These are phyloP conservation scores for Peromyscus attwateri DNA, from an alignment of 2,797 vertebrate species.

Conservation along the genomic window DNA sequence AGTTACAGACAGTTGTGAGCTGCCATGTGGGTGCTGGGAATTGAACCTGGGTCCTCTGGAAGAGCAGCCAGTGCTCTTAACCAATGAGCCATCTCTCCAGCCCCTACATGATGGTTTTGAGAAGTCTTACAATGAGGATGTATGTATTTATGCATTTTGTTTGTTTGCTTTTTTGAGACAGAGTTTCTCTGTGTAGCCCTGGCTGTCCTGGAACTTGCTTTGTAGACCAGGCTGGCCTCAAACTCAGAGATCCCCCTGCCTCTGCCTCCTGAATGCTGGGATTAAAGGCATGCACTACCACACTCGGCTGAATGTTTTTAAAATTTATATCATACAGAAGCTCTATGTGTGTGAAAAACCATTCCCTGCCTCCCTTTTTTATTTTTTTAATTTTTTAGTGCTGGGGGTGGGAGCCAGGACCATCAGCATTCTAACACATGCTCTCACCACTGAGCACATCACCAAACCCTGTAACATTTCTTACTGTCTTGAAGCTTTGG, in stretches of 20 bases:
- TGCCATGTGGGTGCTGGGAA: no score
- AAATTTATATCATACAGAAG: slow-evolving; percentile 16
- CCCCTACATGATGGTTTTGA: background rate
- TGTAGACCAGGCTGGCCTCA: background rate
- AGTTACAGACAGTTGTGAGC: no score
- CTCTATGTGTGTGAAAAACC: background rate
- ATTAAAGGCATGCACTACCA: background rate
- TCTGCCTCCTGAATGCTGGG: background rate
- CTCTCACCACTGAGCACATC: background rate
- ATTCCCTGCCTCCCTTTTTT: background rate
- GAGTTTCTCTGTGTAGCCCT: background rate
- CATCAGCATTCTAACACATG: no score
- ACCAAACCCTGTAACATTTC: background rate
- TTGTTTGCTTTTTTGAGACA: background rate
- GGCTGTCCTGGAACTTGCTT: background rate
- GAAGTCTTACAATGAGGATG: background rate
- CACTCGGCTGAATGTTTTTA: background rate
- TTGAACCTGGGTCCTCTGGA: no score
- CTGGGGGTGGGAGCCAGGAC: background rate
- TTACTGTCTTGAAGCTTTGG: background rate
- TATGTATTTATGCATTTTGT: background rate
- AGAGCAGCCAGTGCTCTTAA: no score
- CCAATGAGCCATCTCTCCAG: no score
- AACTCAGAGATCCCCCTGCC: background rate
- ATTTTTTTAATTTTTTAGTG: no score